phyloP scores from a whole-genome alignment of 2,113 vertebrate genomes.

The Pedionomus torquatus region DNA sequence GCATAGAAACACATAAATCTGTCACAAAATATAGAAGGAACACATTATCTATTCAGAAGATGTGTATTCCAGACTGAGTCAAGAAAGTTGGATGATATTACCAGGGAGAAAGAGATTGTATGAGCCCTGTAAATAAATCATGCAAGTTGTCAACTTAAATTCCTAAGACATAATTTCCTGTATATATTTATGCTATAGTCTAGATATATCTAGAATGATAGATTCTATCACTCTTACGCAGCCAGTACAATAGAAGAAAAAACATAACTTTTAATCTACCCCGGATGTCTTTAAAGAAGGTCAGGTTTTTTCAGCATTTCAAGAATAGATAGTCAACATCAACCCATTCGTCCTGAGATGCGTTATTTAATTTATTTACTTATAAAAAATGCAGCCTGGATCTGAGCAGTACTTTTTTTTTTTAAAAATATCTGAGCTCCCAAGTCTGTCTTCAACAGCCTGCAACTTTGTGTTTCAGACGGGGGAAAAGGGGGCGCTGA shows the following conservation, averaged over 20 bases:
- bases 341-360: neutral
- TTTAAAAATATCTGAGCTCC: neutral
- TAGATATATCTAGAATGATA: too few species aligned
- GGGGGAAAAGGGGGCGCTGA: neutral
- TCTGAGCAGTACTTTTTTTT: neutral
- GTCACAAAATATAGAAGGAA: neutral
- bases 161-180: neutral
- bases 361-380: neutral
- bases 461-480: neutral
- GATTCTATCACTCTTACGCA: neutral
- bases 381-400: neutral
- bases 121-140: neutral
- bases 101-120: neutral
- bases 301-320: neutral
- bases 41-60: neutral
- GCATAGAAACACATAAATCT: neutral
- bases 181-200: neutral
- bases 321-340: neutral
- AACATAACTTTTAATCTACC: fast-evolving
- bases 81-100: neutral
- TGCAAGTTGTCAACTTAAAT: neutral
- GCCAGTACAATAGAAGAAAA: neutral
- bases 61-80: neutral
- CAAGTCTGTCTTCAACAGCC: neutral
- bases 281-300: neutral